Base-by-base conservation (phyloP, 2,113 vertebrate species). In the Dendropsophus ebraccatus region DNA sequence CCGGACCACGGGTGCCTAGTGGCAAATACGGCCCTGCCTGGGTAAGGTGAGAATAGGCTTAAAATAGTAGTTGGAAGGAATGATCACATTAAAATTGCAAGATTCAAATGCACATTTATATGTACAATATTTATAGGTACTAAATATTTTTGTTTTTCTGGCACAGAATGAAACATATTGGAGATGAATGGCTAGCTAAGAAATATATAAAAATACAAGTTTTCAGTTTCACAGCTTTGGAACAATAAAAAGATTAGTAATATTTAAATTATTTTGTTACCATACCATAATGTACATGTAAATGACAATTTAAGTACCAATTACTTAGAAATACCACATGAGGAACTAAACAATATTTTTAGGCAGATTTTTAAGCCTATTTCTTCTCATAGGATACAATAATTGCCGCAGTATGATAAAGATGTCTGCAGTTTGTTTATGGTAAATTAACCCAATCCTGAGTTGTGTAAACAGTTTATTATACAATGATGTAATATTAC, bases 171-270 rank as follows among this genome's bases (percentile, higher is more conserved):
- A 49, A 74, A 49, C 41, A 74, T 49, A 25, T 25, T 74, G n/a
- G 3, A 21, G 21, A 49, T 74, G 17, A 49, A 74, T 49, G 23
- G 25, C 4, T 70, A 70, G 19, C 19, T 12, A 30, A 9, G 19
- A 70, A 70, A 74, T 74, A 25, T 16, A 49, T 25, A 49, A 74
- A 49, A 74, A 47, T 25, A 60, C 32, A 60, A 37, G 6, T 60
- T 60, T 80, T 58, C 54, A 60, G 32, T 60, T 21, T 19, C 7
- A 12, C 32, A 80, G 30, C 32, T 80, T 37, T 54, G 77, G 50
- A 80, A 80, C 77, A 45, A 60, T 80, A 80, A 80, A 80, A 37
- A 23, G 52, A 80, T 80, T 80, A 80, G 52, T 60, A 37, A 30
- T 80, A 80, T 80, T 80, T 41, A 37, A 80, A 80, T 80, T 3